Evolutionary conservation across 2,113 vertebrate genomes (phyloP).

Genomic region (Herpailurus yagouaroundi): DNA sequence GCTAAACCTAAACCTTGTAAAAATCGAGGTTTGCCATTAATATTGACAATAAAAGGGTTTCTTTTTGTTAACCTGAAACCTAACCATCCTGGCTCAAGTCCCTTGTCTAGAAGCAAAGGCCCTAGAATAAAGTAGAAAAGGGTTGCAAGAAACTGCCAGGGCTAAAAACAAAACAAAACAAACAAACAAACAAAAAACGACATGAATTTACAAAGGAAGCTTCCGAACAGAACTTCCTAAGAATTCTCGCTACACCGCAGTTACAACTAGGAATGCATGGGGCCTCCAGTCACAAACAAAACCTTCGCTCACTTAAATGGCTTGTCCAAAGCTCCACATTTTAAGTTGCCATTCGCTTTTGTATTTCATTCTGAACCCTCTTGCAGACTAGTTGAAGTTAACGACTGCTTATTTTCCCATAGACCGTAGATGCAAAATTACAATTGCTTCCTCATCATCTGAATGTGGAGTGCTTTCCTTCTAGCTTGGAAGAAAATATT

Average conservation of each 20-base stretch:
- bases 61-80: constrained; percentile 79
- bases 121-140: constrained; percentile 36
- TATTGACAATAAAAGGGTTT: constrained; percentile 78
- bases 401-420: neutral
- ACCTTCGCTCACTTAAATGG: neutral
- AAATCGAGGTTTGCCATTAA: constrained; percentile 76
- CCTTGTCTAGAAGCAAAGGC: constrained; percentile 50
- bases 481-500: constrained; percentile 51
- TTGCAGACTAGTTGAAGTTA: neutral
- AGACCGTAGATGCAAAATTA: neutral
- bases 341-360: constrained; percentile 6
- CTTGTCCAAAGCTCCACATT: neutral
- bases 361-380: neutral
- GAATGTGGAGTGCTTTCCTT: neutral
- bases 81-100: constrained; percentile 56
- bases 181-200: neutral
- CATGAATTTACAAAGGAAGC: constrained; percentile 28
- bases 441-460: constrained; percentile 9
- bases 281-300: neutral
- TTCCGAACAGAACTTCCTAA: constrained; percentile 10
- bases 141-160: neutral
- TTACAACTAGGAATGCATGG: neutral
- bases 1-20: constrained; percentile 77
- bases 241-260: neutral
- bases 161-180: neutral